Conservation (phyloP, 2,797 vertebrate genomes). For the Lepus townsendii region DNA sequence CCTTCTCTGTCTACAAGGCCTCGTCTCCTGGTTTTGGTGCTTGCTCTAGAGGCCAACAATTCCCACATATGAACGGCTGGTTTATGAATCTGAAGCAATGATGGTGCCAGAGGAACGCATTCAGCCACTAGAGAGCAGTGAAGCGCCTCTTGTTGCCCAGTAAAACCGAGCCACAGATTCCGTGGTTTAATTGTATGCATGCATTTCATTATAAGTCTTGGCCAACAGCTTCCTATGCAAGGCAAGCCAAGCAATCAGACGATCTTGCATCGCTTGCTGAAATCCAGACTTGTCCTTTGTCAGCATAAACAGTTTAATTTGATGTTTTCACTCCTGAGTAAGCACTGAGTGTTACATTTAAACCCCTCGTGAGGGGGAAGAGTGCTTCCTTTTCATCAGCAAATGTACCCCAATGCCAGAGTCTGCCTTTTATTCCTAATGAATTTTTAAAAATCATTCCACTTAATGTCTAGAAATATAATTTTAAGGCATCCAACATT, state of each 20-base stretch:
- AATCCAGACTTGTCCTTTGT: conserved; percentile 98
- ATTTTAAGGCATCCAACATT: conserved; percentile 58
- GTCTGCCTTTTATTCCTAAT: conserved; percentile 69
- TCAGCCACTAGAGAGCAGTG: conserved; percentile 87
- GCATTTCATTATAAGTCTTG: conserved; percentile 94
- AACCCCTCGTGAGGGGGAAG: conserved; percentile 90
- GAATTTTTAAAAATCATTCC: conserved; percentile 66
- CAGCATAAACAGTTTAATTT: conserved; percentile 99
- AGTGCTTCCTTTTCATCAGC: conserved; percentile 90
- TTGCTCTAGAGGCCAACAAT: conserved; percentile 84
- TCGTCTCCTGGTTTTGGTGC: conserved; percentile 83
- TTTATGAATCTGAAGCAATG: conserved; percentile 90
- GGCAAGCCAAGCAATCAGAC: conserved; percentile 94
- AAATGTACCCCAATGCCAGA: conserved; percentile 87
- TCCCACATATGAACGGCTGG: conserved; percentile 88
- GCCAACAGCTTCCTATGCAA: conserved; percentile 90
- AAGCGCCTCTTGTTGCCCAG: conserved; percentile 79
- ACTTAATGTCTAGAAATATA: conserved; percentile 64
- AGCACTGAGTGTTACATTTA: conserved; percentile 93
- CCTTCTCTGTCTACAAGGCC: conserved; percentile 84
- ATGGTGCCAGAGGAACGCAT: conserved; percentile 82
- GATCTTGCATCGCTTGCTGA: conserved; percentile 96
- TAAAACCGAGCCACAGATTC: conserved; percentile 85
- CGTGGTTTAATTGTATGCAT: conserved; percentile 93
- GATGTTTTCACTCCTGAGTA: conserved; percentile 98